Percentiles rank a stretch among this genome's conserved stretches.
These are phyloP conservation scores for Rhizoglyphus robini DNA, from an alignment of 1,140 invertebrate genomes.

Conservation along the genomic window DNA sequence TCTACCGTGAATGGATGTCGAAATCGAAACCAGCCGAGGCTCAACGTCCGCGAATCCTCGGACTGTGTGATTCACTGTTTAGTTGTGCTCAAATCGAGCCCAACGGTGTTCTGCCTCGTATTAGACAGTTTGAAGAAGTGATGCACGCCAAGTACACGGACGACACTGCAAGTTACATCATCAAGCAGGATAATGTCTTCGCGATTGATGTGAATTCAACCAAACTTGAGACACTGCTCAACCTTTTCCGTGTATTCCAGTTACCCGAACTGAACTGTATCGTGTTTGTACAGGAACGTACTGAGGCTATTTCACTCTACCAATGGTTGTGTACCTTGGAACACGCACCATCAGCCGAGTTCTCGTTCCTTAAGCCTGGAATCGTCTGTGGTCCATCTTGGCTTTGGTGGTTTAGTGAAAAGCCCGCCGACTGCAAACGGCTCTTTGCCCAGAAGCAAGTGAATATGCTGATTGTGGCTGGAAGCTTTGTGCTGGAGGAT, in stretches of 20 bases:
- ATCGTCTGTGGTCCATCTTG: not conserved
- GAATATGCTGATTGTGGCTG: slow-evolving; percentile 82
- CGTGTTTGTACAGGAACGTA: slow-evolving; percentile 66
- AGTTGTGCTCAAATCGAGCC: no score
- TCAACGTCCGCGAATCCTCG: slow-evolving; percentile 50
- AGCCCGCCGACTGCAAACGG: not conserved
- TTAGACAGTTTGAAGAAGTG: not conserved
- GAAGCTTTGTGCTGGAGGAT: slow-evolving; percentile 65
- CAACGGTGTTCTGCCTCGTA: slow-evolving; percentile 29
- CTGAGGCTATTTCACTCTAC: slow-evolving; percentile 71
- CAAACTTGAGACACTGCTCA: not conserved
- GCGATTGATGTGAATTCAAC: not conserved
- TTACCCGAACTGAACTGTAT: slow-evolving; percentile 48
- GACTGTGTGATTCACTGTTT: slow-evolving; percentile 43
- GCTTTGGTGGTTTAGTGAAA: not conserved
- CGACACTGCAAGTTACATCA: not conserved
- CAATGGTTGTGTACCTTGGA: slow-evolving; percentile 53
- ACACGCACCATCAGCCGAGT: slow-evolving; percentile 25
- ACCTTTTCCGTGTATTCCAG: not conserved
- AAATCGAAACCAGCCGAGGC: no score
- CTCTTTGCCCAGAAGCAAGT: slow-evolving; percentile 80
- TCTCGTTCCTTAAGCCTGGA: slow-evolving; percentile 22
- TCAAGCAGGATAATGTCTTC: not conserved
- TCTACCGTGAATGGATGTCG: slow-evolving; percentile 53
- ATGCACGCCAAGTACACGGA: not conserved